Evolutionary conservation across 37 sponge, comb jelly and placozoan species (phyloP), one percentile per base, ranked within the genome.

Genomic region (Haliclona indistincta): DNA sequence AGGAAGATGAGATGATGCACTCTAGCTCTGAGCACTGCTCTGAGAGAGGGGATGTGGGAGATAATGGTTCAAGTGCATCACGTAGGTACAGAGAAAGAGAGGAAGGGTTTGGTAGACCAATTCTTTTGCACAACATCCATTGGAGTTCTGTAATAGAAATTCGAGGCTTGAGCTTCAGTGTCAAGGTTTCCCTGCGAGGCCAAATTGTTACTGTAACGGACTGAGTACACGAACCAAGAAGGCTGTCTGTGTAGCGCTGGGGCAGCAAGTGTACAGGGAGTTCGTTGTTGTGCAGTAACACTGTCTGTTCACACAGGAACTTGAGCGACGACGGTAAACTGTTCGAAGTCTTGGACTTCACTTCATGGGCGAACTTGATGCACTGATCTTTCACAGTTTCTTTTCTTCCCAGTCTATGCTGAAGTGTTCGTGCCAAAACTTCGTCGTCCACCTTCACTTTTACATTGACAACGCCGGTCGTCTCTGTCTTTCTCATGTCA

Each of bases 111-210:
- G 60, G 73, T 36, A 71, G 26, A 1, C 42, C 1, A 32, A 84
- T 54, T 25, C 64, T 47, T 17, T 75, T 39, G 28, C 80, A 71
- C 2, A 89, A 2, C 84, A 84, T 83, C 85, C 85, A 89, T 47
- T 84, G 54, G 0, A 89, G 38, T 45, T 89, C 90, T 23, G 56
- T 30, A n/a, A 80, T 34, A 11, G 73, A 70, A 5, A 84, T 67
- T 0, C 52, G 32, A 17, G n/a, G 44, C 43, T 71, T 84, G 40
- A 89, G 49, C 45, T 51, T 77, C 78, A 81, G 82, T 2, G 42
- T 5, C 22, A 74, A 38, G 53, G 23, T 25, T 49, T 38, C 17
- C 29, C 1, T 20, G 19, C 51, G 45, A 13, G 73, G 77, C 64
- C 77, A 80, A 22, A 89, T 77, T 8, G 51, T 51, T 35, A 89